Conservation (phyloP, 1,140 invertebrate genomes). For the Zophobas atratus region DNA sequence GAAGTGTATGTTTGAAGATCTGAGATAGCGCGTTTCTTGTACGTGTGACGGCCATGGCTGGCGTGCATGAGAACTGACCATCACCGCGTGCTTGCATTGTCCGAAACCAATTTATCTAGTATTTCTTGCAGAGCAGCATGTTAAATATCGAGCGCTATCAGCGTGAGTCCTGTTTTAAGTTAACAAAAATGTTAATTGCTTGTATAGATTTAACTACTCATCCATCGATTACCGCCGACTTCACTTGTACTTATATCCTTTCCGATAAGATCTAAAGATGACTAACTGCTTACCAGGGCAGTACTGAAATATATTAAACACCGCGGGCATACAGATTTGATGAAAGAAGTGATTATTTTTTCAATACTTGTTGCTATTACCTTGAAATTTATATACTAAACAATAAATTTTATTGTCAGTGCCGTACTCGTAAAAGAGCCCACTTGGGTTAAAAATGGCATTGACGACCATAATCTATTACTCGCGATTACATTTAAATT, state of each 20-base stretch:
- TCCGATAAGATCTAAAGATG: conserved; percentile 53
- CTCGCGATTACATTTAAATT: too few species aligned
- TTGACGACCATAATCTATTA: too few species aligned
- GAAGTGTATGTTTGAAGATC: conserved; percentile 53
- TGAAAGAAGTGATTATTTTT: too few species aligned
- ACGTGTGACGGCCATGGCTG: conserved; percentile 1
- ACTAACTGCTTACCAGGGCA: conserved; percentile 28
- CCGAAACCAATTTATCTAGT: conserved; percentile 49
- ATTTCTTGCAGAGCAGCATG: conserved; percentile 35
- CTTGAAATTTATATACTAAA: too few species aligned
- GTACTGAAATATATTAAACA: conserved; percentile 3
- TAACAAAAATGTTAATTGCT: conserved; percentile 65
- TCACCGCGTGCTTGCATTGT: conserved; percentile 42
- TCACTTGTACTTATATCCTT: conserved; percentile 54
- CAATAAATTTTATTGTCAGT: too few species aligned
- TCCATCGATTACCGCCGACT: conserved; percentile 59
- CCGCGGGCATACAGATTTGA: too few species aligned
- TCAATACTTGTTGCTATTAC: too few species aligned
- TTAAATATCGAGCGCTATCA: conserved; percentile 51
- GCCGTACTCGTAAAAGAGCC: too few species aligned
- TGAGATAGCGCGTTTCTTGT: conserved; percentile 45
- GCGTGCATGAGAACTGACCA: conserved; percentile 35
- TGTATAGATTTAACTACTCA: conserved; percentile 64
- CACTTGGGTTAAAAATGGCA: too few species aligned
- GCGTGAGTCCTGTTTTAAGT: conserved; percentile 58